Base-by-base conservation (phyloP, 2,113 vertebrate species). In the Muntiacus reevesi region DNA sequence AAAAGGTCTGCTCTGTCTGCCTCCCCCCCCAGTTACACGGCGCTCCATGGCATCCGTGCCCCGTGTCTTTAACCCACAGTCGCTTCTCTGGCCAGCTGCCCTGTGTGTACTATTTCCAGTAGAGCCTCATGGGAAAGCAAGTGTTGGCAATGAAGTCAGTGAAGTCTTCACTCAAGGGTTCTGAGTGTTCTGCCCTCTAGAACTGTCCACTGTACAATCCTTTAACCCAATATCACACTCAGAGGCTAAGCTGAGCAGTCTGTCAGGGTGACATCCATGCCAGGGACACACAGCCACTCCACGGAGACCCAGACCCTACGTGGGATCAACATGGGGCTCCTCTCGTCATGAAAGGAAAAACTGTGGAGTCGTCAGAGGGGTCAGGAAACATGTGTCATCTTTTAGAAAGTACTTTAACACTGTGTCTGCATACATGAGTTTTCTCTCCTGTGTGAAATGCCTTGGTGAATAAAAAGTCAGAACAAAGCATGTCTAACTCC, bases 171-270 rank as follows among this genome's bases (percentile, higher is more conserved):
- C 27, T 60, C 23, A 92, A 90, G 85, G 55, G 25, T 83, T 54
- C 40, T 55, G 74, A 45, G 55, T 50, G 57, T 67, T 93, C 71
- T 94, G 36, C 59, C 40, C 21, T 14, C 87, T 79, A 67, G 62
- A 79, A 83, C 11, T 28, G 28, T 55, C 67, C 54, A 23, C 8
- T 76, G 67, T 30, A 59, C 16, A 15, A 67, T 67, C 28, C 71
- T 40, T 91, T 76, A 83, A 50, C 11, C 30, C 11, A 55, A 0
- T 88, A 96, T 87, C 90, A 91, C 40, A 97, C 33, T 47, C 88
- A 93, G 97, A 98, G 88, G 76, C 21, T 96, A 97, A 54, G 94
- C 84, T 86, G 95, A 98, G 96, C 94, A 97, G 55, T 86, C 71
- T 95, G 93, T 94, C 96, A 95, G 78, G 95, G 79, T 97, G 97